Evolutionary conservation across 2,797 vertebrate genomes (phyloP).

Genomic region (Calcarius lapponicus): DNA sequence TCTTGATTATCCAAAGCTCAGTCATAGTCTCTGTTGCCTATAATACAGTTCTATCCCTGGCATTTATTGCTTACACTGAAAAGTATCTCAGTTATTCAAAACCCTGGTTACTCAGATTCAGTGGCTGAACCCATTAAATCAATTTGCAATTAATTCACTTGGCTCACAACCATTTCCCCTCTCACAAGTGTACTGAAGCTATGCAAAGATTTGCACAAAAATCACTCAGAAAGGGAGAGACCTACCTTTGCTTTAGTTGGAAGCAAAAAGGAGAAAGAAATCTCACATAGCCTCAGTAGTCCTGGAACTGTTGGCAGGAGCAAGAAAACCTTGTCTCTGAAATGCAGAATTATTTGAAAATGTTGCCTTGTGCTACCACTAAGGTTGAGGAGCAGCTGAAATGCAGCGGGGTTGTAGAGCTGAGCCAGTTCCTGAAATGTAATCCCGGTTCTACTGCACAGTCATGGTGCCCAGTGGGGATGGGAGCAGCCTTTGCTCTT

Average conservation of each 20-base stretch:
- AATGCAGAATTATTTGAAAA: neutral
- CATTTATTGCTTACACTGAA: conserved; percentile 57
- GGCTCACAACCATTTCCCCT: neutral
- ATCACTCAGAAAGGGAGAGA: neutral
- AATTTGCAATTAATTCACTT: conserved; percentile 15
- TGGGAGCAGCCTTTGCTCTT: neutral
- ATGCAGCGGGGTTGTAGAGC: neutral
- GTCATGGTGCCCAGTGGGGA: neutral
- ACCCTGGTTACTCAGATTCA: neutral
- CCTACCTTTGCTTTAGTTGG: neutral
- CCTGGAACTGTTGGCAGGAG: neutral
- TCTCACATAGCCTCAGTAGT: neutral
- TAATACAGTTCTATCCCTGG: conserved; percentile 51
- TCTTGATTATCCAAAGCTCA: conserved; percentile 53
- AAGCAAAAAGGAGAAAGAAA: neutral
- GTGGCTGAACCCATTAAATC: neutral
- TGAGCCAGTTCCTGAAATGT: neutral
- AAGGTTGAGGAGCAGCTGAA: neutral
- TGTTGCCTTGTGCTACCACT: neutral
- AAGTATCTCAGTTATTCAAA: conserved; percentile 58
- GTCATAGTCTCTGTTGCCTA: conserved; percentile 28
- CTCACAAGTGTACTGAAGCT: neutral
- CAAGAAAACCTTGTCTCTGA: neutral
- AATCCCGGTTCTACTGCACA: neutral
- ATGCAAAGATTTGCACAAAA: neutral